Evolutionary conservation across 2,797 vertebrate genomes (phyloP).

Genomic region (Dromococcyx pavoninus): DNA sequence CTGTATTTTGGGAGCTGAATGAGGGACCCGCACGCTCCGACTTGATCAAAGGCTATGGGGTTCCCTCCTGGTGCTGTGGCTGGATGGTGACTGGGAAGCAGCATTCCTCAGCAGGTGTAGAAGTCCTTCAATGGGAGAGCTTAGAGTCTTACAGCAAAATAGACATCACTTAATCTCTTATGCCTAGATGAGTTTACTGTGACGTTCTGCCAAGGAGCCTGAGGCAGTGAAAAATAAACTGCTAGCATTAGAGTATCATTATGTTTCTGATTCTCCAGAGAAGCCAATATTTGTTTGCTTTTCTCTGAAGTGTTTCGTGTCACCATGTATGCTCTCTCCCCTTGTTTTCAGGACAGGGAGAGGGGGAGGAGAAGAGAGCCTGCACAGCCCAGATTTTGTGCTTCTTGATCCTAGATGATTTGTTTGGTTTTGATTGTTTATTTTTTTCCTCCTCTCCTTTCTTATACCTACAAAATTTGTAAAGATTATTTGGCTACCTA

Average conservation of each 20-base stretch:
- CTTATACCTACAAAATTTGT: not conserved
- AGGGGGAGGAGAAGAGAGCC: not conserved
- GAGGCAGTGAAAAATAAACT: conserved; percentile 66
- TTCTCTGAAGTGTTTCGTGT: conserved; percentile 61
- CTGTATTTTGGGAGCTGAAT: not conserved
- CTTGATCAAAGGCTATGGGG: not conserved
- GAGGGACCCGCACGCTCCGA: not conserved
- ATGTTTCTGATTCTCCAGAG: conserved; percentile 60
- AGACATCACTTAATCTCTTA: conserved; percentile 54
- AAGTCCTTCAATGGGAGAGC: not conserved
- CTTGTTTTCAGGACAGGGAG: not conserved
- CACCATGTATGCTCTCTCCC: not conserved
- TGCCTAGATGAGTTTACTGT: conserved; percentile 56
- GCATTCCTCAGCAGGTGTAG: conserved; percentile 50
- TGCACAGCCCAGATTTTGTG: not conserved
- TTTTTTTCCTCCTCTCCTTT: not conserved
- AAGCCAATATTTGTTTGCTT: conserved; percentile 67
- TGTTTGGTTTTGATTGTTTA: not conserved
- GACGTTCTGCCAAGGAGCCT: conserved; percentile 60
- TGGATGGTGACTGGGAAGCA: not conserved
- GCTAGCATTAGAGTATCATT: conserved; percentile 58
- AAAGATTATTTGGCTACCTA: not conserved
- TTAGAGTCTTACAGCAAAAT: conserved; percentile 15
- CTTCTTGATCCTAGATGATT: not conserved
- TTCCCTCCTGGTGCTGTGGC: not conserved